Base-by-base conservation (phyloP, 2,888 invertebrate species). In the Caenorhabditis drosophilae region DNA sequence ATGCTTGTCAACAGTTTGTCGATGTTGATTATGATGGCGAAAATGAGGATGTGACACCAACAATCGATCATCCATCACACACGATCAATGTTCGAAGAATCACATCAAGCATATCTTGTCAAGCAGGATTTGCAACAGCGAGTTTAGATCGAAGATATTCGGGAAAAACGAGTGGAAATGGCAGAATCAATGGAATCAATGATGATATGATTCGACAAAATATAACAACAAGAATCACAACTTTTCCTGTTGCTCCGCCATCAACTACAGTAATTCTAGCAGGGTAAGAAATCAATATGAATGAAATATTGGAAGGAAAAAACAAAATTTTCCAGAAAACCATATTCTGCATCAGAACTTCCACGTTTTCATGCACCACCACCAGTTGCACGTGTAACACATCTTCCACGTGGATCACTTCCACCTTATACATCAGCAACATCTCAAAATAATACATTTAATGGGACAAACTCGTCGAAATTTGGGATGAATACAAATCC, bases 181-280 rank as follows among this genome's bases (percentile, higher is more conserved):
- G 45, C 49, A 49, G 50, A 48, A 35, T 36, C 23, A 49, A 27
- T 40, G 55, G 60, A 44, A 20, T 56, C 2, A n/a, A 23, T 2
- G 64, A 64, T n/a, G 64, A 64, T 23, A 45, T 52, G 34, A 18
- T 36, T 20, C 54, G 64, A 11, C 64, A 53, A 45, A 64, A 47
- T 36, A 53, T 64, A 2, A 59, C 66, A 2, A 59, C 64, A 34
- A 46, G 73, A 41, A 58, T 74, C 51, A 76, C 76, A 15, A 76
- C 76, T 12, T 76, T 76, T 54, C 76, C 76, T 9, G 76, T 76
- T 9, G 50, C 55, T 16, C 48, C 44, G 15, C 55, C 55, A 23
- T 40, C 49, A 6, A 16, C 56, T 15, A 61, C 64, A 11, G 54
- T 64, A 12, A 58, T 64, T 4, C 16, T 64, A 46, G 55, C 67